Conservation (phyloP, 1,140 invertebrate species). For the Wiebesia pumilae region DNA sequence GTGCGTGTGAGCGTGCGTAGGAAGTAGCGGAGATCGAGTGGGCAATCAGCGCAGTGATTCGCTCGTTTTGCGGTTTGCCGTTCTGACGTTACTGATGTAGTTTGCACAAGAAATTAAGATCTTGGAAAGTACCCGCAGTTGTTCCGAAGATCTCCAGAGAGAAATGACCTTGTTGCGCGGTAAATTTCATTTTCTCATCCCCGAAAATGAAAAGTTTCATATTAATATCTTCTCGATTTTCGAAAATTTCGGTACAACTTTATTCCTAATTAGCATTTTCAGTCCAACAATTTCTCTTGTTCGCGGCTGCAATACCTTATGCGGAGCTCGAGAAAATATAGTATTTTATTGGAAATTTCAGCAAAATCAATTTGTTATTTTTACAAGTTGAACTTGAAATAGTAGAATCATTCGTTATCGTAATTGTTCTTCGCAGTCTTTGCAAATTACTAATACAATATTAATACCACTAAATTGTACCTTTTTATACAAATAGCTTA, state of each 20-base stretch:
- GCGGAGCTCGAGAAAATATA: not conserved
- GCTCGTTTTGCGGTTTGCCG: slow-evolving; percentile 11
- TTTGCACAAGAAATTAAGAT: not conserved
- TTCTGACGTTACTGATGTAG: not conserved
- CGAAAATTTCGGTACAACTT: not conserved
- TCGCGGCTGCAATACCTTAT: not conserved
- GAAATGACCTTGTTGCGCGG: not conserved
- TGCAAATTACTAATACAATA: no score
- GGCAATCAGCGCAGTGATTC: not conserved
- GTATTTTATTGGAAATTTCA: no score
- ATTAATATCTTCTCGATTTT: no score
- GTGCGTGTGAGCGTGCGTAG: no score
- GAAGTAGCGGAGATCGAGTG: not conserved
- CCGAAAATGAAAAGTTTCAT: not conserved
- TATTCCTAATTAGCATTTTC: not conserved
- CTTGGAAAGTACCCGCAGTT: not conserved
- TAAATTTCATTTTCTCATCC: not conserved
- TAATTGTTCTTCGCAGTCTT: no score
- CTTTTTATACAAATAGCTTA: no score
- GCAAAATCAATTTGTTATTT: no score
- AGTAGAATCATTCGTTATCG: no score
- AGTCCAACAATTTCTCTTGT: not conserved
- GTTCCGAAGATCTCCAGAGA: not conserved
- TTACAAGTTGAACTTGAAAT: no score
- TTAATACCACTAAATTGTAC: no score